phyloP scores from a whole-genome alignment of 2,797 vertebrate genomes.

The Neostethus bicornis region DNA sequence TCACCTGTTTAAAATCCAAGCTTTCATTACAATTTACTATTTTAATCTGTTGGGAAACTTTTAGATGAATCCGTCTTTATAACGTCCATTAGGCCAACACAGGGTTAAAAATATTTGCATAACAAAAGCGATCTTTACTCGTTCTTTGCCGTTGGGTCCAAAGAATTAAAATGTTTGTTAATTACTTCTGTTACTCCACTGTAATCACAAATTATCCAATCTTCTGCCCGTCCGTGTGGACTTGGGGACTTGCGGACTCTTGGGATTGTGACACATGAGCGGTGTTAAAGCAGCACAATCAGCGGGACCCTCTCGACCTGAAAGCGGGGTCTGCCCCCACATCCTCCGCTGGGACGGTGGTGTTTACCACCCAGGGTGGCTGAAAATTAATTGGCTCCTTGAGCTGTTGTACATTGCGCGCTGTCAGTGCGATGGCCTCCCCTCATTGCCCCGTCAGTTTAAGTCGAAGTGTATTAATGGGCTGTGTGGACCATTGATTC shows the following conservation, averaged over 20 bases:
- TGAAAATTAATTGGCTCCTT: conserved; percentile 75
- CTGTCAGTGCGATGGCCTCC: conserved; percentile 53
- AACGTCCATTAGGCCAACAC: background rate
- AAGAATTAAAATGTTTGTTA: conserved; percentile 4
- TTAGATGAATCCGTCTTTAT: background rate
- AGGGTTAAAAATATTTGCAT: background rate
- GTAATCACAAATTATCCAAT: conserved; percentile 38
- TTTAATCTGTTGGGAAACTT: conserved; percentile 12
- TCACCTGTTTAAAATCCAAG: conserved; percentile 7
- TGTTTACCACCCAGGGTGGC: conserved; percentile 63
- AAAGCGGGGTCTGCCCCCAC: conserved; percentile 26
- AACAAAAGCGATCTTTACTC: background rate
- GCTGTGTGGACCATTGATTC: conserved; percentile 92
- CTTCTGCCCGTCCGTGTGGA: conserved; percentile 11
- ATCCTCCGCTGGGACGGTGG: conserved; percentile 36
- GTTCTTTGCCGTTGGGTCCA: background rate
- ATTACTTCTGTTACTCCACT: conserved; percentile 2
- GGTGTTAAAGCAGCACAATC: conserved; percentile 34
- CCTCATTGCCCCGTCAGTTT: conserved; percentile 76
- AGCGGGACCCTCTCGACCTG: conserved; percentile 33
- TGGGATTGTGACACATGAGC: conserved; percentile 26
- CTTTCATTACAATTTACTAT: background rate
- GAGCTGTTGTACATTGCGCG: conserved; percentile 57
- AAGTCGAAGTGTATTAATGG: conserved; percentile 88
- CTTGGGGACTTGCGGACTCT: conserved; percentile 8